phyloP scores from a whole-genome alignment of 1,140 invertebrate species.

The Trialeurodes vaporariorum region DNA sequence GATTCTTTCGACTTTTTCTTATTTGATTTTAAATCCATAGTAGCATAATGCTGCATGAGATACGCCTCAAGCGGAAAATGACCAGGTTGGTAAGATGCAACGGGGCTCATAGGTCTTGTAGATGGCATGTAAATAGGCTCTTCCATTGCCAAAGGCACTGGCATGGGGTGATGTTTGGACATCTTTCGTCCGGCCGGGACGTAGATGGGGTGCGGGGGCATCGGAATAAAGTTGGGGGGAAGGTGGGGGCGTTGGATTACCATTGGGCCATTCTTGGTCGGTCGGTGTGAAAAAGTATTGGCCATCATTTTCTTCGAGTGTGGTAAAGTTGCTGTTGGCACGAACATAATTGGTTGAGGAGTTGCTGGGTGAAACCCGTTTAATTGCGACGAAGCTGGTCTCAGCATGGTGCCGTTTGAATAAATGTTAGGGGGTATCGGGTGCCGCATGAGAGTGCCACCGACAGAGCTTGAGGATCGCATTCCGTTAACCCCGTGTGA shows the following conservation, averaged over 20 bases:
- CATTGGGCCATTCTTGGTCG: constrained; percentile 23
- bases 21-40: constrained; percentile 34
- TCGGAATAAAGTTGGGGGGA: constrained; percentile 30
- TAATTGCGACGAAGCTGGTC: constrained; percentile 26
- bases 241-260: constrained; percentile 19
- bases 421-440: constrained; percentile 31
- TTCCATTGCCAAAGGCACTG: constrained; percentile 32
- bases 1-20: constrained; percentile 34
- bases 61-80: constrained; percentile 49
- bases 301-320: constrained; percentile 23
- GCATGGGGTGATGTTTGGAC: constrained; percentile 26
- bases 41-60: constrained; percentile 45
- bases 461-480: constrained; percentile 24
- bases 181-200: constrained; percentile 30
- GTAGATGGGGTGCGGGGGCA: constrained; percentile 34
- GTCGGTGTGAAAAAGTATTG: constrained; percentile 28
- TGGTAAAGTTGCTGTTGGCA: constrained; percentile 26
- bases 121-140: constrained; percentile 50
- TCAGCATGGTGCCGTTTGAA: constrained; percentile 30
- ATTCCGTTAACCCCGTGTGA: constrained; percentile 11
- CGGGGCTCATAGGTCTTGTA: constrained; percentile 42
- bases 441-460: constrained; percentile 33
- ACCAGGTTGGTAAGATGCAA: constrained; percentile 46
- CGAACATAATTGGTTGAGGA: constrained; percentile 23
- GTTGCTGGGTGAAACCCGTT: constrained; percentile 25